Base-by-base conservation (phyloP, 2,888 invertebrate genomes). In the Oscheius sp. region DNA sequence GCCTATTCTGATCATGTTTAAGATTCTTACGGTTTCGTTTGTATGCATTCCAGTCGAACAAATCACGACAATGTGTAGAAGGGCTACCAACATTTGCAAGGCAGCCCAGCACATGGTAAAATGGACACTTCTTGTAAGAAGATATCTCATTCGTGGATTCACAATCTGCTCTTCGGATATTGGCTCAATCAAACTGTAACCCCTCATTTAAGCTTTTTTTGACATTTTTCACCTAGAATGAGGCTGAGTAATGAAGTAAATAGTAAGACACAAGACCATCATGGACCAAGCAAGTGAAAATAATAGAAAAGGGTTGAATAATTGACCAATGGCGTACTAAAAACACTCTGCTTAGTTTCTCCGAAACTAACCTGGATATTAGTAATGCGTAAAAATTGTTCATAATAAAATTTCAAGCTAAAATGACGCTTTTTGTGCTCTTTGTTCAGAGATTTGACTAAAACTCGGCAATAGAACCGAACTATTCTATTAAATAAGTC, bases 211-310 rank as follows among this genome's bases (percentile, higher is more conserved):
- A 46, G 0, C 18, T 9, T 1, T 64, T 23, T 13, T 43, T 1
- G 21, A 21, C 2, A 27, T 49, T n/a, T 18, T 68, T 72, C 25
- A 82, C 82, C 74, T 79, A 2, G 82, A 77, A 18, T 77, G 76
- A 2, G 83, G 84, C 58, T 85, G 83, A 6, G 86, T 86, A 7
- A 85, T 66, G 76, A 86, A 86, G 69, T 86, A 86, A 16, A 86
- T 87, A 13, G 86, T 84, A 52, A 86, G 75, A 70, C 85, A 85
- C 23, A 86, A 75, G 0, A 86, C 77, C 12, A 84, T 58, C 35
- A 86, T 70, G 16, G 85, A 85, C 85, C 86, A 86, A 0, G 84
- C 84, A 23, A 86, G 69, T 1, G 86, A 86, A 58, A 86, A 86
- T 21, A 85, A 71, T 7, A 86, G 73, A 25, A 86, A 80, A 18